Base-by-base conservation (phyloP, 2,113 vertebrate species). In the Myrmophylax atrothorax region DNA sequence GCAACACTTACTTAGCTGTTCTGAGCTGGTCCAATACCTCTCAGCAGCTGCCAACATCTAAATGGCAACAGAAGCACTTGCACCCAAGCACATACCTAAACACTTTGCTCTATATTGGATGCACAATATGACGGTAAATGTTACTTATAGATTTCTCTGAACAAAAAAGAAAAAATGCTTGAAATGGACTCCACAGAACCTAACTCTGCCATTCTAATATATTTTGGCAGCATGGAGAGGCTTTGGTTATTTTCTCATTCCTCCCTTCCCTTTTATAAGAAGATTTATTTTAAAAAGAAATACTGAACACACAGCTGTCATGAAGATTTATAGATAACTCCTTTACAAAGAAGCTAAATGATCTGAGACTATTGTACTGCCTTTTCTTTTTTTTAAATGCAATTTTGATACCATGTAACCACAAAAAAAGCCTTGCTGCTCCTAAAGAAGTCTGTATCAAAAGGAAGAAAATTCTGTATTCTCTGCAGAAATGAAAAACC, bases 241-340 rank as follows among this genome's bases (percentile, higher is more conserved):
- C 56, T 68, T 78, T 79, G 58, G 47, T 85, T 89, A 87, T 59
- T 91, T 87, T 52, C 37, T 89, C 28, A 79, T 82, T 94, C 37
- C 20, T 90, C n/a, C 18, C 42, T 84, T 78, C 9, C 29, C 62
- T 95, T 42, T 55, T 56, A 87, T 28, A 28, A 92, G 67, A 64
- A 83, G 60, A 90, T 86, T 86, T 93, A 83, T 90, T 95, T 93
- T 33, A 47, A 81, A 94, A 95, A 91, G 47, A 83, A 85, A 79
- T 66, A 94, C 29, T 60, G 66, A 95, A 89, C 33, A 81, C 56
- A 55, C 52, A 93, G 64, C 55, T 96, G 93, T 55, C 89, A 82
- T 58, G 38, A 94, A 91, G 95, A 94, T 94, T 95, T 90, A 96
- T 40, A 93, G 66, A 83, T 89, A 92, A 91, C 58, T 87, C 52